Percentiles rank a stretch among this genome's conserved stretches.
Conservation (phyloP, 1,140 invertebrate species). For the Epicauta chinensis region DNA sequence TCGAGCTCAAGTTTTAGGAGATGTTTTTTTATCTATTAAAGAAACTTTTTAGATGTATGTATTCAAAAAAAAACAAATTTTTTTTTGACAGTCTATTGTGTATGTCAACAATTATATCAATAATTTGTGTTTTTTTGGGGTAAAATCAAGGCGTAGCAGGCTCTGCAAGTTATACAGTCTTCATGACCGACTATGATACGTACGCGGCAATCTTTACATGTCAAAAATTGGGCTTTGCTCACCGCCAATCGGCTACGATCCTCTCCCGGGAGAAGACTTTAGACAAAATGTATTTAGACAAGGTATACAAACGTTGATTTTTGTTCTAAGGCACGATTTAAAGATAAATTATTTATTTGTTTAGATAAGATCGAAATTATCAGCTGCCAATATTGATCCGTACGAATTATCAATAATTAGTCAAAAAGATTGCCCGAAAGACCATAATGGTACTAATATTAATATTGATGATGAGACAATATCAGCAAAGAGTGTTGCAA, state of each 20-base stretch:
- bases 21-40: no score
- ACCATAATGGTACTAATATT: slow-evolving; percentile 50
- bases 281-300: slow-evolving; percentile 60
- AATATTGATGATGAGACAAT: slow-evolving; percentile 72
- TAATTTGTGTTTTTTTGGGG: no score
- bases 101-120: slow-evolving; percentile 29
- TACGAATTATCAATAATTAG: slow-evolving; percentile 67
- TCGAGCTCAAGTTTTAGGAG: no score
- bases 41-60: no score
- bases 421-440: slow-evolving; percentile 58
- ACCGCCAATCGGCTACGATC: slow-evolving; percentile 71
- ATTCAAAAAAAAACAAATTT: no score
- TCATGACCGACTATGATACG: slow-evolving; percentile 66
- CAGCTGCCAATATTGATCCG: slow-evolving; percentile 59
- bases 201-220: slow-evolving; percentile 76
- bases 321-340: no score
- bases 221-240: slow-evolving; percentile 65
- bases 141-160: slow-evolving; percentile 59
- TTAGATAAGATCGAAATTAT: slow-evolving; percentile 56
- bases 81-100: no score
- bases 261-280: slow-evolving; percentile 63
- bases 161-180: slow-evolving; percentile 63
- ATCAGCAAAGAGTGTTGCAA: slow-evolving; percentile 60
- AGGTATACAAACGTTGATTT: no score
- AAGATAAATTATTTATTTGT: no score